Evolutionary conservation across 2,113 vertebrate species (phyloP), one percentile per base, ranked within the genome.

Genomic region (Psammodynastes pulverulentus): DNA sequence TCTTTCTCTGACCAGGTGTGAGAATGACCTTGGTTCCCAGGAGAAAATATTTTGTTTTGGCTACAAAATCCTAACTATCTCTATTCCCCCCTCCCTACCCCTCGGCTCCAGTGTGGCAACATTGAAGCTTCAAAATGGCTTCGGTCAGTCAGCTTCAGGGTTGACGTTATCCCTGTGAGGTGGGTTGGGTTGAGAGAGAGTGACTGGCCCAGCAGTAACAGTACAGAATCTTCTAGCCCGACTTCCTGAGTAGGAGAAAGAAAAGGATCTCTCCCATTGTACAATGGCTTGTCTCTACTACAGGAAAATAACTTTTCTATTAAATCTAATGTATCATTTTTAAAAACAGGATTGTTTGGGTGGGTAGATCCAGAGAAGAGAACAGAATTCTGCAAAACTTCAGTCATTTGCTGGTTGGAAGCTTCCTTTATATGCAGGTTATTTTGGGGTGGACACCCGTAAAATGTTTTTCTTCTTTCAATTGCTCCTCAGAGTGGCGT

Each of bases 401-500:
- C 87, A 92, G 23, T 91, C 10, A 17, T 7, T 94, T 90, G 94
- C 91, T 94, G 91, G 90, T 91, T 49, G 12, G 43, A 91, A 96
- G 79, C 34, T 46, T 88, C 48, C 86, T 91, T 72, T 88, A 90
- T 39, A 5, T 93, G 5, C 39, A 51, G 91, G 92, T 95, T 91
- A 29, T 56, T 86, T 54, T 93, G 86, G 46, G 26, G 17, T 89
- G 48, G 85, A 89, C 19, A 39, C 84, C 58, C 6, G 91, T 95
- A 93, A 93, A 96, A 94, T 19, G 19, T 0, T 0, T 94, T 94
- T 95, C 72, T 96, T 58, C 9, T 92, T 95, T 92, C 89, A 85
- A 94, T 95, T 94, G 89, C 23, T 89, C 91, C 54, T 51, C 96
- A 99, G 99, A 99, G 96, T 99, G 99, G 99, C 98, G 99, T 62